These are phyloP conservation scores for Cynopterus brachyotis DNA, from an alignment of 2,113 vertebrate species.

Conservation along the genomic window DNA sequence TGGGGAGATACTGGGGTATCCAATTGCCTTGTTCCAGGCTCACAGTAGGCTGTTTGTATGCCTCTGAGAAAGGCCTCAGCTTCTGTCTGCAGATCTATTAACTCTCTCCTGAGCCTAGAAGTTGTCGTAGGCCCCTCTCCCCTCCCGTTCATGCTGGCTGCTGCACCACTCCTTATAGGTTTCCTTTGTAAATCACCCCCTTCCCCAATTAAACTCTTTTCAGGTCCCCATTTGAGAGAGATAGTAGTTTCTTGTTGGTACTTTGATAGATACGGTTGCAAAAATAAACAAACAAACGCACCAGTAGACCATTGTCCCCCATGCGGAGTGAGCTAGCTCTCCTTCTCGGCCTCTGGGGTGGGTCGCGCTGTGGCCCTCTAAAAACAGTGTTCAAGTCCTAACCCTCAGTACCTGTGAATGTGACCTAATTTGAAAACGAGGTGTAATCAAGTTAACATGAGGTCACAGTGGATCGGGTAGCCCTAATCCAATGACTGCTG, in stretches of 20 bases:
- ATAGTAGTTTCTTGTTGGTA: neutral
- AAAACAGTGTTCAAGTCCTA: neutral
- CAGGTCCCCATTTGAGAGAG: neutral
- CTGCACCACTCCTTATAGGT: neutral
- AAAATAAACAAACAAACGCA: neutral
- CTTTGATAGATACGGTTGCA: neutral
- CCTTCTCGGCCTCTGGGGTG: neutral
- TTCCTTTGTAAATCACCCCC: neutral
- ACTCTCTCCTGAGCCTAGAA: too few species aligned
- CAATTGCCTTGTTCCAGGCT: neutral
- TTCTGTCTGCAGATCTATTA: neutral
- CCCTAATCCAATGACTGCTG: too few species aligned
- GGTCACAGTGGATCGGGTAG: accelerated
- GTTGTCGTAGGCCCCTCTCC: neutral
- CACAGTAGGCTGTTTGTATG: neutral
- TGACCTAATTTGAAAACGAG: neutral
- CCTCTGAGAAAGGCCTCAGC: neutral
- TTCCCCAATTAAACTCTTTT: neutral
- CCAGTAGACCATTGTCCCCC: accelerated
- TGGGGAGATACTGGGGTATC: too few species aligned
- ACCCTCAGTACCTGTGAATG: neutral
- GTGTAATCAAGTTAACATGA: neutral
- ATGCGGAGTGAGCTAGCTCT: neutral
- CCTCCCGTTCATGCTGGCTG: too few species aligned
- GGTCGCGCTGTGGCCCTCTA: too few species aligned